Evolutionary conservation across 2,113 vertebrate species (phyloP).

Genomic region (Meriones unguiculatus): DNA sequence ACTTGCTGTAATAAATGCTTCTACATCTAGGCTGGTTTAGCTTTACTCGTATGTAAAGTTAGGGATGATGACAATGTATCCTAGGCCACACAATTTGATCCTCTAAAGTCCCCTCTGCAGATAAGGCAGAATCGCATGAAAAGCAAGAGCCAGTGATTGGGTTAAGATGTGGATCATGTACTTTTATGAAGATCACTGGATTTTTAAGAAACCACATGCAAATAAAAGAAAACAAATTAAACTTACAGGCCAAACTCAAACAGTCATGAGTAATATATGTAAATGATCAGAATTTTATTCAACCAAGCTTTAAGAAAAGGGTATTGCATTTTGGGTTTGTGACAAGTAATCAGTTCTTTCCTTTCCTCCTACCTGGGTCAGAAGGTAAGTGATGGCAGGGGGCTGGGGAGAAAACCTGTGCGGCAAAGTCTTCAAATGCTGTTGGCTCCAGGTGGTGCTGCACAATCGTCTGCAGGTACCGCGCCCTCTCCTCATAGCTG

Average conservation of each 20-base stretch:
- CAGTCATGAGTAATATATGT: slow-evolving; percentile 54
- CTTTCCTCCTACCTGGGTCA: slow-evolving; percentile 91
- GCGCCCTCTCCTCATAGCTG: slow-evolving; percentile 98
- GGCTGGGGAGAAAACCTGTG: slow-evolving; percentile 97
- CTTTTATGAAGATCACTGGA: slow-evolving; percentile 53
- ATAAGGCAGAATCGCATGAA: slow-evolving; percentile 47
- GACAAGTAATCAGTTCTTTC: slow-evolving; percentile 66
- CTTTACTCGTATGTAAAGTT: slow-evolving; percentile 63
- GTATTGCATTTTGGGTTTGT: slow-evolving; percentile 88
- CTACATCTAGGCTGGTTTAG: slow-evolving; percentile 58
- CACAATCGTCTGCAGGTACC: slow-evolving; percentile 97
- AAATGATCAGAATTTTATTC: slow-evolving; percentile 58
- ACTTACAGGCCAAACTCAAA: slow-evolving; percentile 70
- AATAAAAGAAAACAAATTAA: slow-evolving; percentile 66
- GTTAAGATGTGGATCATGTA: slow-evolving; percentile 27
- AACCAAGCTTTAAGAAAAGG: slow-evolving; percentile 80
- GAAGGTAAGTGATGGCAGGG: slow-evolving; percentile 94
- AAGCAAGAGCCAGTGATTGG: background rate
- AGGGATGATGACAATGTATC: slow-evolving; percentile 9
- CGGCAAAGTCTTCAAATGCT: slow-evolving; percentile 98
- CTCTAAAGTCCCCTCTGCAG: slow-evolving; percentile 50
- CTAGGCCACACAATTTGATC: slow-evolving; percentile 60
- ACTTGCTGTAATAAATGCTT: slow-evolving; percentile 45
- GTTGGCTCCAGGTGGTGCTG: slow-evolving; percentile 97
- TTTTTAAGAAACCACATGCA: slow-evolving; percentile 53